Base-by-base conservation (phyloP, 2,888 invertebrate genomes). In the Cephus pulcher region DNA sequence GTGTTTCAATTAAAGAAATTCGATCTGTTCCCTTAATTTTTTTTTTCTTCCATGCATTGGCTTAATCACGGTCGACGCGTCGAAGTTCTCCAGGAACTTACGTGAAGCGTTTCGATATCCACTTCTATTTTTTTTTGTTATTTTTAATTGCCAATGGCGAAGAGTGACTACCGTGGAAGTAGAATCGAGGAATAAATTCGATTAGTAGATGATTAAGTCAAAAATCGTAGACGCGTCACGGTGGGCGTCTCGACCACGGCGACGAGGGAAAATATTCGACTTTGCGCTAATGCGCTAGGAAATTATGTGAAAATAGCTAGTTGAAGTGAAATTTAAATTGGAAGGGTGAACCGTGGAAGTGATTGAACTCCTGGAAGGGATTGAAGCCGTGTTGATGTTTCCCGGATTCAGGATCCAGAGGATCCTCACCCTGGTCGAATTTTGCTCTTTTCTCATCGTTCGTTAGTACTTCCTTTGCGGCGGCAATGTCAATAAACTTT, bases 281-380 rank as follows among this genome's bases (percentile, higher is more conserved):
- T 32, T 71, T 30, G 71, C 33, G 15, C 71, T 11, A 71, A 33
- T 71, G n/a, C 71, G 23, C 12, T 71, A 33, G 12, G 23, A 56
- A 56, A 71, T 34, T 15, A 33, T 34, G 32, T 71, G 32, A 32
- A 12, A 23, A 56, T 32, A 40, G 56, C 73, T 94, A 97, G 93
- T 98, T 98, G 93, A 98, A 99, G 93, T 98, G 97, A 94, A 98
- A 99, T 93, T 97, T 97, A 93, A 98, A 99, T 92, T 98, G 97
- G 95, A 98, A 98, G 92, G 97, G 97, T 90, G 96, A 96, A 82
- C 96, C 97, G 90, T 95, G 95, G 87, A 90, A 90, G 79, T 89
- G 89, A 92, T 96, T 95, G 93, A 97, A 97, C 80, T 93, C 93
- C 84, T 92, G 93, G 91, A 94, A 94, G 88, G 97, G 97, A 92